Evolutionary conservation across 1,140 invertebrate species (phyloP).

Genomic region (Euura saliciscinereae): DNA sequence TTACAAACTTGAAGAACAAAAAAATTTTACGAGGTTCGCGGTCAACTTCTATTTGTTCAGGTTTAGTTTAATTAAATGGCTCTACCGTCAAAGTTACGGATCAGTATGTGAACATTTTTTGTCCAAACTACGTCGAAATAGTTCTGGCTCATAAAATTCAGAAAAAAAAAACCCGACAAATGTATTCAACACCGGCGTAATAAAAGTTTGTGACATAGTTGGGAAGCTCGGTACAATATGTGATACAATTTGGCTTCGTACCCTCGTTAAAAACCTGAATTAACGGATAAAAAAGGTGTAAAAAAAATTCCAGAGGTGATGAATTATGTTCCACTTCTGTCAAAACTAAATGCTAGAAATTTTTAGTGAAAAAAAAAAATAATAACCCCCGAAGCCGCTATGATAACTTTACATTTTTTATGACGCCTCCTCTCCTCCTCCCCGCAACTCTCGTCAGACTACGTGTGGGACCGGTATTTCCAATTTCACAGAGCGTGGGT

Average conservation of each 20-base stretch:
- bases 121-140: background rate
- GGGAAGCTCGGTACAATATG: background rate
- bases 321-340: background rate
- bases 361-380: no score
- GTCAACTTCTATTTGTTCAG: background rate
- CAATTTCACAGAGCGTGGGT: conserved; percentile 59
- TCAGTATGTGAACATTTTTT: background rate
- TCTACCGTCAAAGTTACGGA: background rate
- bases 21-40: background rate
- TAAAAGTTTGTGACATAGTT: background rate
- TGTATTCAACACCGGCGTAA: background rate
- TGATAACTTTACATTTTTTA: conserved; percentile 1
- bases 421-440: background rate
- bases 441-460: background rate
- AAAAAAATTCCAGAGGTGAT: background rate
- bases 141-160: background rate
- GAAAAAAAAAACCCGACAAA: background rate
- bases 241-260: background rate
- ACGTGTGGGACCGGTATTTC: conserved; percentile 44
- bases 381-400: background rate
- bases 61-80: background rate
- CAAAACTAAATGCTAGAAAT: no score
- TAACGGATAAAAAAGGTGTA: background rate
- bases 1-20: background rate
- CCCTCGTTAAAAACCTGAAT: conserved; percentile 3